Base-by-base conservation (phyloP, 1,140 invertebrate species). In the Ganaspis sp. region DNA sequence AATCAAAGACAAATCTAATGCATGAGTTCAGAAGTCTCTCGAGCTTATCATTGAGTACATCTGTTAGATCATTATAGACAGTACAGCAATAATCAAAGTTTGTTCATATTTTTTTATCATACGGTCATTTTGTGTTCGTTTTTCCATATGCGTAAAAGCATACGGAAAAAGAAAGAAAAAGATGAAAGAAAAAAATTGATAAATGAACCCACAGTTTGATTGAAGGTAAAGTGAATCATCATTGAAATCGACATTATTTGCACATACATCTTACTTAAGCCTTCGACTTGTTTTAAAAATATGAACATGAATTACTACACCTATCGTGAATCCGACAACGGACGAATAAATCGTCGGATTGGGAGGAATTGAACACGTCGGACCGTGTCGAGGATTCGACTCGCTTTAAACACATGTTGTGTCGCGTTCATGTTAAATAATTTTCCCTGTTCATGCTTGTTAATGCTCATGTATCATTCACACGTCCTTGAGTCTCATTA, bases 301-400 rank as follows among this genome's bases (percentile, higher is more conserved):
- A 58, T 64, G 26, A 64, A 64, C 58, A 26, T 64, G 21, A 64
- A 29, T 64, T 64, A 64, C 23, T 64, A 64, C 58, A 64, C 58
- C 26, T 64, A 64, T 64, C 15, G 23, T 29, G 58, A 64, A 34
- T 64, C 58, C 58, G 23, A 64, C 58, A 34, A 29, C 15, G 58
- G 58, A 15, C 23, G 29, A 64, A 64, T 64, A 64, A 64, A 64
- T 64, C 23, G 23, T 64, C 58, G 58, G 58, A 34, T 64, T 34
- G 58, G 58, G 23, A 64, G 26, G 23, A 64, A 64, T n/a, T 64
- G 26, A 64, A 29, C 58, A 64, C 23, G 23, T 15, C 23, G 58
- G 23, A n/a, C 26, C 23, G 58, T 34, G 58, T 64, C 58, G 26
- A 29, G 58, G 11, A 64, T 64, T 64, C 58, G 58, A 64, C 58